phyloP scores from a whole-genome alignment of 2,113 vertebrate species.

The Tachysurus vachellii region DNA sequence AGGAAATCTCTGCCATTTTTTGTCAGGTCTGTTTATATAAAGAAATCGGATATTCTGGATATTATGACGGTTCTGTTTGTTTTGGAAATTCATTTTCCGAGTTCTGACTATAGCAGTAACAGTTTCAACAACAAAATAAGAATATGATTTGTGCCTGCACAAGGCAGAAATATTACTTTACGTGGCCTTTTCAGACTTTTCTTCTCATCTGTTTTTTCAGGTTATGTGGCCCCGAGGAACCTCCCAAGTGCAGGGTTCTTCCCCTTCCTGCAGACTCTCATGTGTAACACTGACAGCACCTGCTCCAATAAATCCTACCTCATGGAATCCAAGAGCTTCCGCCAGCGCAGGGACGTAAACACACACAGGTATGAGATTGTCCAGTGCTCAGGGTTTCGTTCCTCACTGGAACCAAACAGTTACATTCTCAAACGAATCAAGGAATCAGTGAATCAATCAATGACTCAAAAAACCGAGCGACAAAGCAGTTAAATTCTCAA shows the following conservation, averaged over 20 bases:
- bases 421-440: neutral
- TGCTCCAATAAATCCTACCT: constrained; percentile 78
- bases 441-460: neutral
- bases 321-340: constrained; percentile 36
- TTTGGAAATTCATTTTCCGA: neutral
- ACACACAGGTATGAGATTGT: constrained; percentile 16
- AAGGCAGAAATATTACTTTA: neutral
- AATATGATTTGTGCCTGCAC: neutral
- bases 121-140: neutral
- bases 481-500: neutral
- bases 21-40: neutral
- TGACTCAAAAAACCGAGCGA: neutral
- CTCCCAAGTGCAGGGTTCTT: constrained; percentile 92
- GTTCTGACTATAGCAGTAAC: neutral
- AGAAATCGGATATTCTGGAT: neutral
- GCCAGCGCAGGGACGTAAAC: constrained; percentile 39
- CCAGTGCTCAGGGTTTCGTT: neutral
- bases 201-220: constrained; percentile 62
- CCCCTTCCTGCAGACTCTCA: constrained; percentile 89
- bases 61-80: neutral
- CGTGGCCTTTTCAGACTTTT: neutral
- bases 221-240: constrained; percentile 88
- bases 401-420: neutral
- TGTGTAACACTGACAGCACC: constrained; percentile 85
- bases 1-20: neutral